These are phyloP conservation scores for Papilio polytes DNA, from an alignment of 1,140 invertebrate genomes.

Conservation along the genomic window DNA sequence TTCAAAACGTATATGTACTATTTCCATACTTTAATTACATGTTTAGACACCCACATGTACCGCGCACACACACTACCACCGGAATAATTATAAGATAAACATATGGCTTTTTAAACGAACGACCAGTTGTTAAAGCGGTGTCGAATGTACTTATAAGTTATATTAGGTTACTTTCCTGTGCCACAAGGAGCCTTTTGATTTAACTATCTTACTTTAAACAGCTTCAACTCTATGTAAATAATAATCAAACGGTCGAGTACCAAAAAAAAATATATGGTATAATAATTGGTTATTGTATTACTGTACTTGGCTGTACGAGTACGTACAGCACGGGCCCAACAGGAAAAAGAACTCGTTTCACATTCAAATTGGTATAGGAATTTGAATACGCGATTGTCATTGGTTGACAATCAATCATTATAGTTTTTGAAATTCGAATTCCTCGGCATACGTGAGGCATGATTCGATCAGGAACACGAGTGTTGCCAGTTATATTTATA, in stretches of 20 bases:
- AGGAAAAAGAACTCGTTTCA: slow-evolving; percentile 81
- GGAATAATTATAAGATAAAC: slow-evolving; percentile 68
- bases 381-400: slow-evolving; percentile 83
- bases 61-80: slow-evolving; percentile 19
- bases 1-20: slow-evolving; percentile 77
- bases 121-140: slow-evolving; percentile 52
- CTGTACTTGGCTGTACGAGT: slow-evolving; percentile 60
- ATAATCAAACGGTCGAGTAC: slow-evolving; percentile 50
- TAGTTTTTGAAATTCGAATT: slow-evolving; percentile 82
- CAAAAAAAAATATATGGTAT: slow-evolving; percentile 56
- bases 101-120: slow-evolving; percentile 68
- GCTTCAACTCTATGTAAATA: slow-evolving; percentile 1
- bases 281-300: slow-evolving; percentile 78
- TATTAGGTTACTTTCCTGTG: slow-evolving; percentile 61
- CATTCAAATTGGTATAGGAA: slow-evolving; percentile 79
- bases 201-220: slow-evolving; percentile 18
- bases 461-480: slow-evolving; percentile 70
- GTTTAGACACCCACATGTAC: slow-evolving; percentile 55
- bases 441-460: slow-evolving; percentile 71
- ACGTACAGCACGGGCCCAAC: slow-evolving; percentile 66
- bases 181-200: slow-evolving; percentile 39
- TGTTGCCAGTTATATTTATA: slow-evolving; percentile 55
- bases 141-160: slow-evolving; percentile 46
- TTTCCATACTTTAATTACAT: slow-evolving; percentile 82
- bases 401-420: slow-evolving; percentile 83